Percentiles rank a stretch among this genome's conserved stretches.
phyloP scores from a whole-genome alignment of 2,113 vertebrate species.

The Myxocyprinus asiaticus region DNA sequence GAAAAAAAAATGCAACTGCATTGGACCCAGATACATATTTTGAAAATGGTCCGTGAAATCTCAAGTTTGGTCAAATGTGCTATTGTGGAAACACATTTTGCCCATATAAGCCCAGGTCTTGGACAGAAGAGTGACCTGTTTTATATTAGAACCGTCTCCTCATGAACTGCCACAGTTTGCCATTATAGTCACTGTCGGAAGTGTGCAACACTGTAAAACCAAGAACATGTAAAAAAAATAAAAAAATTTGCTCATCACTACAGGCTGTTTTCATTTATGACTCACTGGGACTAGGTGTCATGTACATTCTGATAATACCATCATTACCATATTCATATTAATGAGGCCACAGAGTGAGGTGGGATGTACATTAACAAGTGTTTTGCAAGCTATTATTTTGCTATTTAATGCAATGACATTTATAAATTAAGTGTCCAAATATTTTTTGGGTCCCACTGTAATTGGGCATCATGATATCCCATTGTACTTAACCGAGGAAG shows the following conservation, averaged over 20 bases:
- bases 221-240: not conserved
- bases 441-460: not conserved
- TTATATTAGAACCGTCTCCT: not conserved
- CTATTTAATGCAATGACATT: no score
- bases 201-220: not conserved
- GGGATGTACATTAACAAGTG: not conserved
- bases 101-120: not conserved
- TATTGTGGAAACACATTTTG: not conserved
- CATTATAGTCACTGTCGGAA: not conserved
- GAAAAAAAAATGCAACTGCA: no score
- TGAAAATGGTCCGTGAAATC: not conserved
- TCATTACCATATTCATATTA: constrained; percentile 20
- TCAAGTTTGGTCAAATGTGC: not conserved
- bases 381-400: not conserved
- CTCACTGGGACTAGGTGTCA: not conserved
- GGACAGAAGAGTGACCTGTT: not conserved
- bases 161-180: not conserved
- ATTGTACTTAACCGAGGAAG: no score
- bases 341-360: not conserved
- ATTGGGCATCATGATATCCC: no score
- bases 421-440: no score
- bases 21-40: no score
- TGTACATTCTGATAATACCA: not conserved
- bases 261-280: constrained; percentile 1
- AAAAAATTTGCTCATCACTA: not conserved